Percentiles rank a stretch among this genome's conserved stretches.
These are phyloP conservation scores for Sinentomon sp. DNA, from an alignment of 2,888 invertebrate genomes.

Conservation along the genomic window DNA sequence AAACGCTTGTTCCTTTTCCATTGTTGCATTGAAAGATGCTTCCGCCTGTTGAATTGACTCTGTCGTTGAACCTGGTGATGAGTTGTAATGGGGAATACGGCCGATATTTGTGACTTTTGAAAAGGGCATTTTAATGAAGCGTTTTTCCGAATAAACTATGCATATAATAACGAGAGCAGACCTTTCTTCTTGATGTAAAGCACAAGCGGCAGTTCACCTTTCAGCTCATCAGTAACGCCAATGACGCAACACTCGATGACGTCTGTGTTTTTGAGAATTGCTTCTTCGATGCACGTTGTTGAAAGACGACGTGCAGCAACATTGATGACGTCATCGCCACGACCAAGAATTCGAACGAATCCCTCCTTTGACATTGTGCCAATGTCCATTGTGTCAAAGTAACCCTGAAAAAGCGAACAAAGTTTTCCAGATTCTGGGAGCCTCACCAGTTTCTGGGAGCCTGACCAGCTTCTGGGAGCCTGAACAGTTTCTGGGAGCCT, in stretches of 20 bases:
- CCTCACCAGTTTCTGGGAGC: too few relatives aligned
- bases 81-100: too few relatives aligned
- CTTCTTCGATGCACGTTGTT: constrained; percentile 68
- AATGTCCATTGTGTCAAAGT: constrained; percentile 84
- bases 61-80: too few relatives aligned
- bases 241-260: constrained; percentile 67
- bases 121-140: too few relatives aligned
- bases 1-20: too few relatives aligned
- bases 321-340: constrained; percentile 84
- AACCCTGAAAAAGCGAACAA: constrained; percentile 29
- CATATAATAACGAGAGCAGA: constrained; percentile 15
- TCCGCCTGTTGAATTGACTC: too few relatives aligned
- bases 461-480: too few relatives aligned
- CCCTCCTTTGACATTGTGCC: constrained; percentile 59
- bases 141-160: too few relatives aligned
- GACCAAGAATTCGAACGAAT: constrained; percentile 60
- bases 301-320: constrained; percentile 79
- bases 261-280: constrained; percentile 55
- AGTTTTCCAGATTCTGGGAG: constrained; percentile 1
- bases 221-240: constrained; percentile 63
- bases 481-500: too few relatives aligned
- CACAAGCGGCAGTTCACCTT: constrained; percentile 71
- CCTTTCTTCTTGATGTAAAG: constrained; percentile 47
- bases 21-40: too few relatives aligned
- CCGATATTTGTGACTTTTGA: too few relatives aligned